phyloP scores from a whole-genome alignment of 2,888 invertebrate species.

The Spisula subtruncata region DNA sequence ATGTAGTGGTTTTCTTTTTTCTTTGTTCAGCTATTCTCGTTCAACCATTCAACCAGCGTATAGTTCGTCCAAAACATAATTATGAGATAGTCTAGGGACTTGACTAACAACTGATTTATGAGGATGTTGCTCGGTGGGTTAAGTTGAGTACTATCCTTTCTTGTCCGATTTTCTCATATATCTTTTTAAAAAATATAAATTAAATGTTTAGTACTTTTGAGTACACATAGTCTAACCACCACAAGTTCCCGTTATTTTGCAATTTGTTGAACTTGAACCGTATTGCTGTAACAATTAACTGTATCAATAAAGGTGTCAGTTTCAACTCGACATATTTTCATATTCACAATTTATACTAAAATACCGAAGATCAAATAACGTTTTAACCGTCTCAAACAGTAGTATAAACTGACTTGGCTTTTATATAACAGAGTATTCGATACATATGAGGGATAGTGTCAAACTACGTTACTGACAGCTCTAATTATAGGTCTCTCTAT shows the following conservation, averaged over 20 bases:
- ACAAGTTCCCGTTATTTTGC: neutral
- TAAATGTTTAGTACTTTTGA: too few relatives aligned
- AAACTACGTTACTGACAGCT: conserved; percentile 29
- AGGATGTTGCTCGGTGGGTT: too few relatives aligned
- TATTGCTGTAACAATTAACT: neutral
- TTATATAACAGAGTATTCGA: neutral
- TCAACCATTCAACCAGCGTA: too few relatives aligned
- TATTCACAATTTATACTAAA: neutral
- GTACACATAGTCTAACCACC: neutral
- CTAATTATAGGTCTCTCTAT: conserved; percentile 29
- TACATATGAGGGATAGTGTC: neutral
- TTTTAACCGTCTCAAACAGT: neutral
- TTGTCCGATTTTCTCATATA: too few relatives aligned
- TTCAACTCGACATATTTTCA: neutral
- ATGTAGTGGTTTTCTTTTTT: too few relatives aligned
- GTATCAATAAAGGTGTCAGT: neutral
- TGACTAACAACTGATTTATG: too few relatives aligned
- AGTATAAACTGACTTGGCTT: neutral
- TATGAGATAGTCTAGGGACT: too few relatives aligned
- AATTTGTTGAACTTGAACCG: neutral
- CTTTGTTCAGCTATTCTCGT: too few relatives aligned
- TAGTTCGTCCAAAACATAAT: too few relatives aligned
- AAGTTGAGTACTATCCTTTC: too few relatives aligned
- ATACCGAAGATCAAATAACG: neutral
- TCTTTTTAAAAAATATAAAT: too few relatives aligned